A percentile compares a stretch with the other conserved stretches of the same genome.
These are phyloP conservation scores for Ptychadena robeensis DNA, from an alignment of 2,797 vertebrate genomes.

Conservation along the genomic window DNA sequence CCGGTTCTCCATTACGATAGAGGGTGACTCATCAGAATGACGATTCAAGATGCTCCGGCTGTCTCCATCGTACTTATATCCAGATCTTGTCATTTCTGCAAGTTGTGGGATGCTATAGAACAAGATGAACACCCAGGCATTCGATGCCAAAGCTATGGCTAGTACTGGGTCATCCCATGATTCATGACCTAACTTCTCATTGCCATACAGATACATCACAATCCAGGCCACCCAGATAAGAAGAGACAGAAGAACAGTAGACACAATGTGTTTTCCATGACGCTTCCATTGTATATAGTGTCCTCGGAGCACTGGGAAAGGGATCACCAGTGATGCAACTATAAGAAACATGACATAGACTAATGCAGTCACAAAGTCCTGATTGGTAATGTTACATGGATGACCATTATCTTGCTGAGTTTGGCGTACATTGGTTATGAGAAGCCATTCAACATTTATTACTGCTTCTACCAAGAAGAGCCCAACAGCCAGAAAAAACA, in stretches of 20 bases:
- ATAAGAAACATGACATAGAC: conserved; percentile 62
- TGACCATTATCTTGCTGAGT: neutral
- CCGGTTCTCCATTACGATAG: conserved; percentile 51
- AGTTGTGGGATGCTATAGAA: conserved; percentile 56
- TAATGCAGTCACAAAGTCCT: conserved; percentile 57
- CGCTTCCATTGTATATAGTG: conserved; percentile 48
- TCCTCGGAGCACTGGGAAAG: conserved; percentile 42
- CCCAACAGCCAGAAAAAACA: conserved; percentile 45
- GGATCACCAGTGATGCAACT: conserved; percentile 31
- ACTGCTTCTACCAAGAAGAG: conserved; percentile 60
- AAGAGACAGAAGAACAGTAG: conserved; percentile 37
- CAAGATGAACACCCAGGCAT: conserved; percentile 56
- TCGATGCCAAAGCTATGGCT: conserved; percentile 49
- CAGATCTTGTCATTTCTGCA: conserved; percentile 37
- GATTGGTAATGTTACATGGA: conserved; percentile 50
- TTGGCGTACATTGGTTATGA: conserved; percentile 53
- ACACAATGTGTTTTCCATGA: conserved; percentile 50
- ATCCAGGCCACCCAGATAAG: conserved; percentile 59
- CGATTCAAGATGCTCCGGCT: conserved; percentile 31
- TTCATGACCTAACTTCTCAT: neutral
- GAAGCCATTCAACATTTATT: conserved; percentile 59
- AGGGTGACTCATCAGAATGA: conserved; percentile 26
- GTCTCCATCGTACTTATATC: conserved; percentile 44
- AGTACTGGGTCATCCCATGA: conserved; percentile 60
- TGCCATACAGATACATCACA: conserved; percentile 52